phyloP scores from a whole-genome alignment of 2,797 vertebrate genomes.

The Triplophysa yarkandensis region DNA sequence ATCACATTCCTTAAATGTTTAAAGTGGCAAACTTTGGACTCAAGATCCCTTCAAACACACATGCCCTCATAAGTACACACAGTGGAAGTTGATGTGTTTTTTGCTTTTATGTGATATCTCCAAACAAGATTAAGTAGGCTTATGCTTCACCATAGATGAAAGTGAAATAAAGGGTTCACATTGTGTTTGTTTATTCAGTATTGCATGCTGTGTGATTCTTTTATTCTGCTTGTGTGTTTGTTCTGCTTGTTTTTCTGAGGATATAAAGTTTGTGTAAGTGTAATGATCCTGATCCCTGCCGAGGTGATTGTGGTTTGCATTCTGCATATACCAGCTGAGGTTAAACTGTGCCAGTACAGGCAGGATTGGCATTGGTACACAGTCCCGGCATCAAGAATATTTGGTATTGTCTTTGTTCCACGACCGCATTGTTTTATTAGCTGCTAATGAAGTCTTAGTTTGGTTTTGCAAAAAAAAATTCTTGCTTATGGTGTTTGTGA shows the following conservation, averaged over 20 bases:
- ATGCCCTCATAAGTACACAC: not conserved
- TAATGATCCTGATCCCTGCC: conserved; percentile 9
- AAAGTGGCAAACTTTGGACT: not conserved
- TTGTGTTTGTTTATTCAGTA: conserved; percentile 30
- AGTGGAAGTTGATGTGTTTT: not conserved
- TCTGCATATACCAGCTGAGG: conserved; percentile 36
- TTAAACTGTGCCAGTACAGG: conserved; percentile 11
- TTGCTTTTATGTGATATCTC: not conserved
- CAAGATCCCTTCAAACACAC: not conserved
- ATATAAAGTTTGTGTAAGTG: conserved; percentile 16
- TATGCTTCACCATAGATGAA: not conserved
- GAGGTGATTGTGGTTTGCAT: conserved; percentile 36
- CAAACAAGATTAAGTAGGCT: conserved; percentile 21
- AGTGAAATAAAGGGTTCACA: conserved; percentile 13
- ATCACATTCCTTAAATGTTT: conserved; percentile 52
- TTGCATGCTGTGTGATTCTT: conserved; percentile 18
- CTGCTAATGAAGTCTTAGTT: conserved; percentile 18
- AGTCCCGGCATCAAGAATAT: conserved; percentile 9
- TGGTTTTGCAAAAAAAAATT: not conserved
- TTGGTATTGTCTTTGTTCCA: conserved; percentile 17
- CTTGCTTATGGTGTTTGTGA: conserved; percentile 2
- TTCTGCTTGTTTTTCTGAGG: conserved; percentile 6
- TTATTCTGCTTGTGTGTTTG: not conserved
- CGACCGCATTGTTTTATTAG: conserved; percentile 27
- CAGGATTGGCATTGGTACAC: not conserved